Evolutionary conservation across 2,888 invertebrate species (phyloP), one percentile per base, ranked within the genome.

Genomic region (Drosophila sordidapex): DNA sequence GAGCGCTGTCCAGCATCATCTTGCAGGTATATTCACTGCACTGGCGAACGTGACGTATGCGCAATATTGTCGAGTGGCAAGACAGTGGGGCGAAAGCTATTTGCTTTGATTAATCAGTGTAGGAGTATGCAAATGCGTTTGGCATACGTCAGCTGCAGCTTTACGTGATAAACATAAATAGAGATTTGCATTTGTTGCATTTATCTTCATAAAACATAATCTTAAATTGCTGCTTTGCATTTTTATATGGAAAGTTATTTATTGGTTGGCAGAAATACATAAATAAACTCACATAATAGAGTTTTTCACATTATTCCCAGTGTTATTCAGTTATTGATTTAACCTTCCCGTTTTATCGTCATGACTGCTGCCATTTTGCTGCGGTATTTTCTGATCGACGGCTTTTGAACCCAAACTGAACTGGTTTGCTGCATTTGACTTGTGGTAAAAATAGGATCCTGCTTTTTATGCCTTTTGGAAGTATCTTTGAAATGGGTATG

Each of bases 1-100:
- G 29, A 60, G 21, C 36, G 38, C 21, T 63, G 54, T 33, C 31
- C 33, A 6, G 52, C 38, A 29, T 43, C 6, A 53, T 11, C 76
- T 40, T 36, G 35, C 74, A 40, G 46, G 46, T 46, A 15, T 25
- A 46, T 46, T 43, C 21, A 31, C 51, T 54, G 35, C 33, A 60
- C 38, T 60, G 49, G 68, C 58, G 63, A 56, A 87, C 89, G 82
- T 85, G 87, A 62, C 87, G 85, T 89, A 82, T 87, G 68, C 82
- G 75, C 78, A 82, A 85, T 89, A 73, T 83, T 54, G 67, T 29
- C 36, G 25, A 46, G n/a, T 25, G 65, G 11, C 15, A 38, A 6
- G 54, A 27, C n/a, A 48, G 43, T 40, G 38, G 29, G 6, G 13
- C 38, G 5, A 54, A 59, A 59, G 48, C 43, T 73, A 35, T 68